Base-by-base conservation (phyloP, 2,113 vertebrate species). In the Eulemur rufifrons region DNA sequence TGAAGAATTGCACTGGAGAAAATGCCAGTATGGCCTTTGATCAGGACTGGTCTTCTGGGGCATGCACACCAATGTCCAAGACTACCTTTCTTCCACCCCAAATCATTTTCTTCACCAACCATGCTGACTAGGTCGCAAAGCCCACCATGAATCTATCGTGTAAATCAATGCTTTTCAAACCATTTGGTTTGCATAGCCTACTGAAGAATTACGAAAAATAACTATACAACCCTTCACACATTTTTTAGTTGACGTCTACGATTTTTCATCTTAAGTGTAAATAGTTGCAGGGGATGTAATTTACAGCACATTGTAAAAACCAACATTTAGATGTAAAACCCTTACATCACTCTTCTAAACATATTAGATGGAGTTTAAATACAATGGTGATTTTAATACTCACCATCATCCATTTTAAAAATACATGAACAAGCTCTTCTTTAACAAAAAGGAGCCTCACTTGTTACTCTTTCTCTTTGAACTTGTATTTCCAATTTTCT, bases 251-350 rank as follows among this genome's bases (percentile, higher is more conserved):
- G 82, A 76, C 66, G 86, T 69, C 81, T 83, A 80, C 1, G 68
- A 17, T 95, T 86, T 96, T 96, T 94, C 50, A 88, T 93, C 47
- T 82, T 89, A 93, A 96, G 86, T 74, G 61, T 95, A 97, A 96
- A 94, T 90, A 91, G 61, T 91, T 96, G 20, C 59, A 78, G 73
- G 54, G 52, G 39, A 80, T 69, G 2, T 86, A 94, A 94, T 95
- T 95, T 93, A 93, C 1, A 83, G 42, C 25, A 9, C 34, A 93
- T 74, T 77, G 7, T 95, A 96, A 93, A 97, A 91, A 21, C 29
- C 88, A 85, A 68, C 81, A 95, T 91, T 96, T 93, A 91, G 88
- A 64, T 89, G 37, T 66, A 91, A 86, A 96, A 88, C 42, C 54
- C 23, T 81, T 92, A 18, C 14, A 78, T 96, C 76, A 64, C 4